These are phyloP conservation scores for Arctopsyche grandis DNA, from an alignment of 1,140 invertebrate genomes.

Conservation along the genomic window DNA sequence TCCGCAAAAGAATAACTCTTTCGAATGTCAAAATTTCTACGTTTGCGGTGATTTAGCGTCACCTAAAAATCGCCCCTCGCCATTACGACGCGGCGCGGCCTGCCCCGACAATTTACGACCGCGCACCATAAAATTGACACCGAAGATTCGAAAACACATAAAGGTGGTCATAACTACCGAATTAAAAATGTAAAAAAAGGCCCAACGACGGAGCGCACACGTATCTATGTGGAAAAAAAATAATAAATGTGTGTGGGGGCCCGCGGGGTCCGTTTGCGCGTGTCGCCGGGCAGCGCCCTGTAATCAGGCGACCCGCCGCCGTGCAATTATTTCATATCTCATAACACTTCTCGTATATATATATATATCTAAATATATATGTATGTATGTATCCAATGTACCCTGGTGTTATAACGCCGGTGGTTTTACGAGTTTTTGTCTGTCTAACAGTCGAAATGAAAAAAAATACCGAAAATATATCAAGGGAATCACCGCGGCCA, in stretches of 20 bases:
- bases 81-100: constrained; percentile 8
- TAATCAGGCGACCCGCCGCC: constrained; percentile 36
- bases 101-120: constrained; percentile 29
- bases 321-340: constrained; percentile 43
- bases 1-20: not conserved
- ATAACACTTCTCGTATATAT: constrained; percentile 25
- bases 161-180: constrained; percentile 42
- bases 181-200: constrained; percentile 35
- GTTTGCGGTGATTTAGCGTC: constrained; percentile 18
- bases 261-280: constrained; percentile 37
- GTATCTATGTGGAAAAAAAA: constrained; percentile 7
- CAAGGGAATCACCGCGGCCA: no score
- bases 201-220: not conserved
- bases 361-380: not conserved
- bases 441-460: not conserved
- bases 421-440: constrained; percentile 6
- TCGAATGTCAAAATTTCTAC: constrained; percentile 9
- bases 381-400: not conserved
- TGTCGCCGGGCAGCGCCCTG: constrained; percentile 39
- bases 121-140: constrained; percentile 43
- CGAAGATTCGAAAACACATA: constrained; percentile 42
- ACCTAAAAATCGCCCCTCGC: constrained; percentile 29
- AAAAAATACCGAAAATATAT: no score
- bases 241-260: constrained; percentile 43
- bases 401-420: not conserved